Conservation (phyloP, 2,888 invertebrate species). For the Drosophila phalerata region DNA sequence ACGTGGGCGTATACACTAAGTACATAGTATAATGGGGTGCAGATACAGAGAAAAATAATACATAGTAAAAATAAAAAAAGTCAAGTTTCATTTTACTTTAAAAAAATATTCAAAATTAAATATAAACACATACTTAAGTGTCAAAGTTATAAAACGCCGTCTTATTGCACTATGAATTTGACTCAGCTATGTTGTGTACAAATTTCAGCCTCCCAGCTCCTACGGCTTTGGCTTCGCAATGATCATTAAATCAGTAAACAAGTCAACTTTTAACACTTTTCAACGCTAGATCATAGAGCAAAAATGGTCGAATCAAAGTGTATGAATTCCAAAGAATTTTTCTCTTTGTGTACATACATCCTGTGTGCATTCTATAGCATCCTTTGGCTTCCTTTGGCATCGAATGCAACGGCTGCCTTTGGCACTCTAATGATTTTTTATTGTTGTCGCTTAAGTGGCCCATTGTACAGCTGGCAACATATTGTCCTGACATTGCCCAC, state of each 20-base stretch:
- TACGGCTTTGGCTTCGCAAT: no score
- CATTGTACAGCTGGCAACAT: slow-evolving; percentile 78
- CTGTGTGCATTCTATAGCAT: slow-evolving; percentile 53
- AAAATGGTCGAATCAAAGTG: no score
- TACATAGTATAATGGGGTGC: neutral
- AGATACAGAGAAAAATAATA: neutral
- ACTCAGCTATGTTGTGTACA: no score
- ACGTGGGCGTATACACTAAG: slow-evolving; percentile 33
- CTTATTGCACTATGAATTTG: no score
- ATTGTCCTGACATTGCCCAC: slow-evolving; percentile 60
- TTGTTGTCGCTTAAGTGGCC: slow-evolving; percentile 78
- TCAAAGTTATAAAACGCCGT: no score
- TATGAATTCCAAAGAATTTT: neutral
- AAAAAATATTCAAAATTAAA: no score
- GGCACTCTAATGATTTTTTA: slow-evolving; percentile 79
- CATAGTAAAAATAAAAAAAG: neutral
- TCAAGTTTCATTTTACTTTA: no score
- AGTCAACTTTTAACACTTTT: no score
- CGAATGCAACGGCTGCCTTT: slow-evolving; percentile 55
- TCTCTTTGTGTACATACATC: slow-evolving; percentile 24
- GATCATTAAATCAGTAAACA: no score
- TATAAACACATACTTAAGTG: no score
- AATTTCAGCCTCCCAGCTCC: no score
- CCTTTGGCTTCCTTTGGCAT: slow-evolving; percentile 35
- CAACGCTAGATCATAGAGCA: no score